Percentiles rank a stretch among this genome's conserved stretches.
Evolutionary conservation across 2,888 invertebrate species (phyloP).

Genomic region (Apamea monoglypha): DNA sequence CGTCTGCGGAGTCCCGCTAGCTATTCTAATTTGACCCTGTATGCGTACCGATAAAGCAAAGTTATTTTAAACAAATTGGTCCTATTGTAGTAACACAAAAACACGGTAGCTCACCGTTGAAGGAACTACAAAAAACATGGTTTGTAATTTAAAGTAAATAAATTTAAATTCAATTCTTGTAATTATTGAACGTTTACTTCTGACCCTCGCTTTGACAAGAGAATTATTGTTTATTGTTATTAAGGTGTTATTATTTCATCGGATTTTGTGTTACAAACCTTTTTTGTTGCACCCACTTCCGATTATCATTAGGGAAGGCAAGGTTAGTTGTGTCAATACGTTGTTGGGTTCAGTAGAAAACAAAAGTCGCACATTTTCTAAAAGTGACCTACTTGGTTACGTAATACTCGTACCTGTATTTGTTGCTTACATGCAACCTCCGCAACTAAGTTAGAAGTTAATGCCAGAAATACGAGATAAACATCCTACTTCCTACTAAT

Average conservation of each 20-base stretch:
- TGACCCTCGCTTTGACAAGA: constrained; percentile 53
- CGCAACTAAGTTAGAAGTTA: no score
- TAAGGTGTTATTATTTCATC: constrained; percentile 39
- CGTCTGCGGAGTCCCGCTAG: neutral
- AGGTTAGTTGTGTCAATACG: neutral
- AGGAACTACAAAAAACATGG: constrained; percentile 27
- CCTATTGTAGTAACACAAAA: constrained; percentile 30
- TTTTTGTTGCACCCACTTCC: constrained; percentile 53
- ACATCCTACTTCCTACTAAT: no score
- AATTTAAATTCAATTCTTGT: constrained; percentile 38
- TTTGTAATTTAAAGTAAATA: constrained; percentile 35
- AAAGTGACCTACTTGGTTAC: no score
- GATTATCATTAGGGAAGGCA: constrained; percentile 40
- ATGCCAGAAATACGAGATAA: no score
- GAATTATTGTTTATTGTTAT: constrained; percentile 42
- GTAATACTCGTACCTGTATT: no score
- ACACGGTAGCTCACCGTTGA: constrained; percentile 34
- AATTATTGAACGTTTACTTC: constrained; percentile 49
- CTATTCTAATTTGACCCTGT: neutral
- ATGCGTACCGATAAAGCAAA: neutral
- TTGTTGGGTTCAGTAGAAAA: constrained; percentile 24
- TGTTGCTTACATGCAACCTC: no score
- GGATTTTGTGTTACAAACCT: constrained; percentile 39
- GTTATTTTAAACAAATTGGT: constrained; percentile 34
- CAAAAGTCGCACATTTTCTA: neutral